Conservation (phyloP, 2,888 invertebrate species). For the Hetaerina titia region DNA sequence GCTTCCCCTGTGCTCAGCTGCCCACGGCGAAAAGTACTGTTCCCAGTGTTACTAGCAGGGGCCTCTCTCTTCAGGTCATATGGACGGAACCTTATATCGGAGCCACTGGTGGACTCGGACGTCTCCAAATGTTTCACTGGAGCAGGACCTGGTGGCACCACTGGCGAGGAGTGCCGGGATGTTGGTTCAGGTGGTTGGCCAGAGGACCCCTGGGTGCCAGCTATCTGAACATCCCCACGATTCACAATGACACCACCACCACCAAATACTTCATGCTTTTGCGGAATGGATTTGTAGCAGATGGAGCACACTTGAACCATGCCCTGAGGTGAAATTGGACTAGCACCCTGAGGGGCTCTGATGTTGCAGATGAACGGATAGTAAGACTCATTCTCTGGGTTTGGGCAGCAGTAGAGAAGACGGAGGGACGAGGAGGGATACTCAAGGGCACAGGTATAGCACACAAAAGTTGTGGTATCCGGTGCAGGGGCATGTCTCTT, state of each 20-base stretch:
- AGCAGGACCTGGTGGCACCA: slow-evolving; percentile 80
- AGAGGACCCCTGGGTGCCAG: slow-evolving; percentile 80
- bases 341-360: slow-evolving; percentile 90
- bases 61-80: slow-evolving; percentile 80
- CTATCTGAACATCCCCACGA: slow-evolving; percentile 55
- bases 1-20: slow-evolving; percentile 8
- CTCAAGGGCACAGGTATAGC: slow-evolving; percentile 92
- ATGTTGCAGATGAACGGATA: slow-evolving; percentile 92
- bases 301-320: slow-evolving; percentile 92
- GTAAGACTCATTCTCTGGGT: slow-evolving; percentile 92
- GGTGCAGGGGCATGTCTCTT: slow-evolving; percentile 85
- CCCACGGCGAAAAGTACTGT: background rate
- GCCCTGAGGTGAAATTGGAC: slow-evolving; percentile 93
- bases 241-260: slow-evolving; percentile 73
- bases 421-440: slow-evolving; percentile 87
- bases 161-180: slow-evolving; percentile 71
- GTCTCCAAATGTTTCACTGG: slow-evolving; percentile 78
- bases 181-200: slow-evolving; percentile 72
- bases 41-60: background rate
- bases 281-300: slow-evolving; percentile 90
- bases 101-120: slow-evolving; percentile 77
- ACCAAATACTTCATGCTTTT: slow-evolving; percentile 86
- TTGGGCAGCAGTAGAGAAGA: slow-evolving; percentile 90
- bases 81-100: slow-evolving; percentile 82
- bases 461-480: slow-evolving; percentile 88